phyloP scores from a whole-genome alignment of 2,888 invertebrate genomes.

The Himalopsyche kuldschensis region DNA sequence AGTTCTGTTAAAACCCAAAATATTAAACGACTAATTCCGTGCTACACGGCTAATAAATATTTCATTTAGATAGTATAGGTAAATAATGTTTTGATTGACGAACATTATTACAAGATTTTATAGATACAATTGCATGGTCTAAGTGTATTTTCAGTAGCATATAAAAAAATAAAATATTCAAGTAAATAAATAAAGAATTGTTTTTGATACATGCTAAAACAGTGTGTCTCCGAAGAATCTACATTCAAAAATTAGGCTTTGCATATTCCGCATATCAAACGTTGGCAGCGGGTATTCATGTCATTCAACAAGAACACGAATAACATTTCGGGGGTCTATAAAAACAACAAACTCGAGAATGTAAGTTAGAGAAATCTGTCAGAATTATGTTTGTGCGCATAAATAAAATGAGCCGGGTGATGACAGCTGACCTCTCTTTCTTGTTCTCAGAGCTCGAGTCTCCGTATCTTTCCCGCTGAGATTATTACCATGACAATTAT shows the following conservation, averaged over 20 bases:
- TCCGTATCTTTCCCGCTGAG: slow-evolving; percentile 16
- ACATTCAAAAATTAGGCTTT: not conserved
- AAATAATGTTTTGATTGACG: too few species aligned
- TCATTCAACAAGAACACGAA: not conserved
- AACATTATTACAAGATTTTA: too few species aligned
- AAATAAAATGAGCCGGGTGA: slow-evolving; percentile 36
- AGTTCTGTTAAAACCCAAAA: too few species aligned
- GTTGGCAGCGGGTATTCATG: not conserved
- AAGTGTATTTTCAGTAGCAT: too few species aligned
- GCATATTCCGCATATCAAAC: not conserved
- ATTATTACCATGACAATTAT: slow-evolving; percentile 28
- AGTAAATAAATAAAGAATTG: too few species aligned
- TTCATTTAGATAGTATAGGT: too few species aligned
- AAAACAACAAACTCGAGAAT: slow-evolving; percentile 6
- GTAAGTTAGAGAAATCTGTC: slow-evolving; percentile 19
- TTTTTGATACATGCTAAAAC: too few species aligned
- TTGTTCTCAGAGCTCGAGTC: slow-evolving; percentile 3
- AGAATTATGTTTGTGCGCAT: slow-evolving; percentile 24
- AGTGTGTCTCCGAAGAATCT: not conserved
- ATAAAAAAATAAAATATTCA: too few species aligned
- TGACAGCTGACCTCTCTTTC: slow-evolving; percentile 32
- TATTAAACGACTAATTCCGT: too few species aligned
- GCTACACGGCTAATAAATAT: too few species aligned
- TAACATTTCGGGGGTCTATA: slow-evolving; percentile 9
- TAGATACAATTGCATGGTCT: too few species aligned